Evolutionary conservation across 2,797 vertebrate genomes (phyloP), one percentile per base, ranked within the genome.

Genomic region (Peromyscus attwateri): DNA sequence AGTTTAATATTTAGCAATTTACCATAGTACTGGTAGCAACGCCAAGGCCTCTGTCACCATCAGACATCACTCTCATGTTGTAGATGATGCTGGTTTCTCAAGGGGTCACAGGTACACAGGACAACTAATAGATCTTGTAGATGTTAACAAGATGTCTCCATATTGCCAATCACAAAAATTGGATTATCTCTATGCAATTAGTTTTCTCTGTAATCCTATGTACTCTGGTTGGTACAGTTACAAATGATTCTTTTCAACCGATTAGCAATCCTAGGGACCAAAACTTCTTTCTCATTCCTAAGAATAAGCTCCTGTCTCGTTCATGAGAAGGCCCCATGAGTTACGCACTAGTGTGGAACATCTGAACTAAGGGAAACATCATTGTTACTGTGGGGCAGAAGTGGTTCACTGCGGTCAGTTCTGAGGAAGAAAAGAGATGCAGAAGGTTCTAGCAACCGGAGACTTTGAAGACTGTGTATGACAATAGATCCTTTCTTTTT

Each of bases 161-260:
- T n/a, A 89, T 21, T 92, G 82, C 6, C 29, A 57, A 43, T 87
- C 82, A 43, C 37, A 87, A 84, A 84, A 64, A 87, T 34, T 92
- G 80, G 70, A 43, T 66, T 75, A 77, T 88, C 31, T 81, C 60
- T n/a, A 87, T 57, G 31, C 16, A 71, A 89, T 92, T 37, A 89
- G 14, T 49, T 70, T 25, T 49, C 66, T 95, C 73, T 87, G 14
- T 77, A 90, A 95, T 31, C 27, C 55, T 29, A 76, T 34, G 21
- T n/a, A 80, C 40, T 77, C 83, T 4, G 17, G 49, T 55, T 79
- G n/a, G 80, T 1, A 85, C 3, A 55, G 4, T 55, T 60, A 77
- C 66, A 85, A 81, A 66, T 62, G 81, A 29, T 75, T 68, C 81
- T 68, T 62, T 68, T 23, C 80, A 77, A 68, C 49, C 12, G 1